Percentiles rank a stretch among this genome's conserved stretches.
phyloP scores from a whole-genome alignment of 2,797 vertebrate species.

The Crossoptilon crossoptilon region DNA sequence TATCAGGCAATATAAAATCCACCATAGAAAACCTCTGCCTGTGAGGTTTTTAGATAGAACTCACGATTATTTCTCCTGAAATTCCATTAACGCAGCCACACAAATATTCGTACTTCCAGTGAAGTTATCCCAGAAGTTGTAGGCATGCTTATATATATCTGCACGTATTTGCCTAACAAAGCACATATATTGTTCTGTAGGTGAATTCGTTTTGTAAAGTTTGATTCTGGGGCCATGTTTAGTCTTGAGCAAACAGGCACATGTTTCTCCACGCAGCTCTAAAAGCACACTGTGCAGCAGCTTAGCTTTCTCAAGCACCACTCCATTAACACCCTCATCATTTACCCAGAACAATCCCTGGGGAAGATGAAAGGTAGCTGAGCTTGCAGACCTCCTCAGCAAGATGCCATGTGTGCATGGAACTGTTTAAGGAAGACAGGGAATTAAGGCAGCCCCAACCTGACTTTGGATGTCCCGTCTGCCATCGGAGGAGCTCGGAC shows the following conservation, averaged over 20 bases:
- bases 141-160: background rate
- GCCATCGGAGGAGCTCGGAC: background rate
- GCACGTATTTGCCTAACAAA: background rate
- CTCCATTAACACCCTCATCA: conserved; percentile 4
- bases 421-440: background rate
- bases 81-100: background rate
- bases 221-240: background rate
- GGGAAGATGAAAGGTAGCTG: conserved; percentile 41
- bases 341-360: background rate
- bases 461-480: background rate
- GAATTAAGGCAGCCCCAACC: background rate
- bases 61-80: background rate
- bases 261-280: background rate
- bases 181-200: background rate
- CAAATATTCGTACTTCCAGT: background rate
- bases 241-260: background rate
- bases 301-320: background rate
- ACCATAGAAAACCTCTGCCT: background rate
- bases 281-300: conserved; percentile 2
- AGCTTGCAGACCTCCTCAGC: conserved; percentile 1
- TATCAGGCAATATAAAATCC: background rate
- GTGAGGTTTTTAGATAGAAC: background rate
- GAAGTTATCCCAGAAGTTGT: background rate
- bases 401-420: background rate
- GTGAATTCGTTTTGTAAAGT: background rate